These are phyloP conservation scores for Pipistrellus pipistrellus DNA, from an alignment of 2,797 vertebrate genomes.

Conservation along the genomic window DNA sequence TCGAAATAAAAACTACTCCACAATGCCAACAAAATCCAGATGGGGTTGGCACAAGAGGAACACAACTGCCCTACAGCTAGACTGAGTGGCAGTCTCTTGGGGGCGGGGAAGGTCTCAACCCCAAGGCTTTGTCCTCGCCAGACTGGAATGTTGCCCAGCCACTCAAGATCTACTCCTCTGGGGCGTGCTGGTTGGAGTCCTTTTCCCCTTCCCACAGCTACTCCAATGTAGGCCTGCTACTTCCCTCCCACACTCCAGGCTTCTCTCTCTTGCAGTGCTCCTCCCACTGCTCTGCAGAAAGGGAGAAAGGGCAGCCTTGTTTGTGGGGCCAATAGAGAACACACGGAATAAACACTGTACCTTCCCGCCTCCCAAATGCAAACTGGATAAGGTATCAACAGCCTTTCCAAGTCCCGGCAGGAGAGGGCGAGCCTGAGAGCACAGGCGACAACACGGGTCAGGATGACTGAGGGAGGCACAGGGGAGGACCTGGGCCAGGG, in stretches of 20 bases:
- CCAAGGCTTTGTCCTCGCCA: background rate
- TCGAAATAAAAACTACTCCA: background rate
- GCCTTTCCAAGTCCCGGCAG: background rate
- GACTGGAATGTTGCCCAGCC: background rate
- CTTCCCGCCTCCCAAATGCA: background rate
- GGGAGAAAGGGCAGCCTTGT: background rate
- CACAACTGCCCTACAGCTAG: background rate
- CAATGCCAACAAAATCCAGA: background rate
- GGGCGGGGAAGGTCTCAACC: no score
- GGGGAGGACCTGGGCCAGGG: no score
- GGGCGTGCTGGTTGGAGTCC: fast-evolving
- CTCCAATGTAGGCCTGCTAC: background rate
- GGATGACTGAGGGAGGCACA: background rate
- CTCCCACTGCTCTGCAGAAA: background rate
- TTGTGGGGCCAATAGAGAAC: background rate
- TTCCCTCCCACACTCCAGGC: fast-evolving
- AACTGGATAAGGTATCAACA: background rate
- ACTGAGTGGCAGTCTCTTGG: background rate
- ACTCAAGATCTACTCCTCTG: no score
- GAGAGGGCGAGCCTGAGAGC: background rate
- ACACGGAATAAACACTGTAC: background rate
- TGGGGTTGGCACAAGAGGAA: background rate
- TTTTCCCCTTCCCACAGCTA: background rate
- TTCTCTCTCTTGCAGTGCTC: background rate
- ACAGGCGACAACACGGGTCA: fast-evolving